Evolutionary conservation across 2,888 invertebrate genomes (phyloP), one percentile per base, ranked within the genome.

Genomic region (Ochlodes sylvanus): DNA sequence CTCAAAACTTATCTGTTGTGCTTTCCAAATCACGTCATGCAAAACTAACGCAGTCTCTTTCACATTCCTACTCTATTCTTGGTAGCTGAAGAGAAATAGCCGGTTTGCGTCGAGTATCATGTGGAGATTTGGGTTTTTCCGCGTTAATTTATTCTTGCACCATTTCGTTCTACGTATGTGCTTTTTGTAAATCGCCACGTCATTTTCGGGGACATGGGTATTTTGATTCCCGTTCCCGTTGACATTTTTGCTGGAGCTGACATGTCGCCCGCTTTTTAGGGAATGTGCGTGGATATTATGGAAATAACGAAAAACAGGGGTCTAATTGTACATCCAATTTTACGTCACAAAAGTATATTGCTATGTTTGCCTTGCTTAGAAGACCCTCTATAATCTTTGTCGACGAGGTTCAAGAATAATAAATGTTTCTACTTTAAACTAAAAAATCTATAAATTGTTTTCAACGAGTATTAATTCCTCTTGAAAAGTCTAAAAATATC

Each of bases 241-340:
- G 63, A 44, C 55, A 34, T 56, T 56, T 27, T 21, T 27, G 42
- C 42, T 42, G 42, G 21, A 12, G 17, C 58, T 42, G 38, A 15
- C 34, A n/a, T 58, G 58, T 42, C 42, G 27, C 27, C 9, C 15
- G 44, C 27, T 54, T 32, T 55, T 55, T 32, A 55, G 27, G 50
- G 12, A 15, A 15, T 17, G 15, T 47, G 7, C 17, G n/a, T 47
- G 44, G 9, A 17, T 17, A 47, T 47, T 17, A 47, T 15, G 15
- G 14, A 21, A 82, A n/a, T n/a, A n/a, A n/a, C n/a, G n/a, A n/a
- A n/a, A n/a, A 79, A 79, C 78, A 78, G 77, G 76, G n/a, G 17
- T 5, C 15, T 38, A 38, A 38, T 38, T 12, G 9, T 3, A 38
- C 1, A 12, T 38, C 38, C 38, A 38, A 12, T 9, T 38, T 38